A percentile compares a stretch with the other conserved stretches of the same genome.
Conservation (phyloP, 2,797 vertebrate genomes). For the Diglossa cyanea region DNA sequence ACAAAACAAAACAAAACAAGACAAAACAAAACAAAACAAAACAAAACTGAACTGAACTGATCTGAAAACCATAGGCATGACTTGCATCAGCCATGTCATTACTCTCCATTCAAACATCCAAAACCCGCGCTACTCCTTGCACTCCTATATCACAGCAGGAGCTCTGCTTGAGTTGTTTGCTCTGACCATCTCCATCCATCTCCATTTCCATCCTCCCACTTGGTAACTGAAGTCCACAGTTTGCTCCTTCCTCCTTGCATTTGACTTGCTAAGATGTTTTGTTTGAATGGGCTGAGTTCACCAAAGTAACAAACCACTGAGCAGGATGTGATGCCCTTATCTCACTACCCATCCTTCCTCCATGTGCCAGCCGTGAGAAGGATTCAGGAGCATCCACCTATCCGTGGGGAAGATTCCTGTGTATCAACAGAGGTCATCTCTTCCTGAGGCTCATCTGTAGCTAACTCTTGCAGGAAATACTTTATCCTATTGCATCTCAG, state of each 20-base stretch:
- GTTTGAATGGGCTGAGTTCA: not conserved
- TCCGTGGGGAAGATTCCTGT: not conserved
- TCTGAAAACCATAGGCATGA: not conserved
- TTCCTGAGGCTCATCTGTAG: not conserved
- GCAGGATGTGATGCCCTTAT: not conserved
- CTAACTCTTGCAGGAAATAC: not conserved
- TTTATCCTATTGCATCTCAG: not conserved
- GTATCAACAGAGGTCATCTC: not conserved
- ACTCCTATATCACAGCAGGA: fast-evolving
- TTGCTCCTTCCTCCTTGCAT: not conserved
- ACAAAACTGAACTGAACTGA: not conserved
- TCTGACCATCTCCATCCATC: not conserved
- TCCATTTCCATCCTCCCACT: not conserved
- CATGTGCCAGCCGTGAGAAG: not conserved
- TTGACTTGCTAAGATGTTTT: not conserved
- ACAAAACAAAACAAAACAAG: not conserved
- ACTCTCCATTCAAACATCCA: not conserved
- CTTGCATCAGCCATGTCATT: not conserved
- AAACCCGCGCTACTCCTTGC: not conserved
- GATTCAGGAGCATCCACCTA: not conserved
- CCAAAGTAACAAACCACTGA: not conserved
- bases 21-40: not conserved
- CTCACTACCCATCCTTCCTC: not conserved
- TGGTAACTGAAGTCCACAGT: not conserved
- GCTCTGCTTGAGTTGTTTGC: not conserved